These are phyloP conservation scores for Bombus waltoni DNA, from an alignment of 1,140 invertebrate species.

Conservation along the genomic window DNA sequence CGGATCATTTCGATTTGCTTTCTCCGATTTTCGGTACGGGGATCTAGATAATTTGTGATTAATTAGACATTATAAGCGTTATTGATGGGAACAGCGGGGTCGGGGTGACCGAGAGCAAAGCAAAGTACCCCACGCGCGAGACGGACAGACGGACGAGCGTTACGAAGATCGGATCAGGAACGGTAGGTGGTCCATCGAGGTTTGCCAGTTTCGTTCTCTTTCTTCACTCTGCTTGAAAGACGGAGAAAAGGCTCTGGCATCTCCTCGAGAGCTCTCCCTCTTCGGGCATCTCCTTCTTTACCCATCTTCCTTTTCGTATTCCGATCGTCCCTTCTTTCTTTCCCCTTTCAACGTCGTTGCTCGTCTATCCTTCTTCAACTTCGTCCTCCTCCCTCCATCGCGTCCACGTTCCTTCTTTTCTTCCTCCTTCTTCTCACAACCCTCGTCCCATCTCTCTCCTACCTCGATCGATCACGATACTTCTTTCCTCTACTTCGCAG, in stretches of 20 bases:
- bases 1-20: not conserved
- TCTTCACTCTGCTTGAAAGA: not conserved
- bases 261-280: conserved; percentile 41
- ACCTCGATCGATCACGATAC: conserved; percentile 26
- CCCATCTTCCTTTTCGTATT: not conserved
- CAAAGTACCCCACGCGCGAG: conserved; percentile 33
- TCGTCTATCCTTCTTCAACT: not conserved
- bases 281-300: conserved; percentile 10
- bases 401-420: not conserved
- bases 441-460: conserved; percentile 25
- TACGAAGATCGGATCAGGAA: conserved; percentile 81
- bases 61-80: conserved; percentile 82
- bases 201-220: conserved; percentile 66
- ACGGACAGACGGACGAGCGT: conserved; percentile 77
- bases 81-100: conserved; percentile 80
- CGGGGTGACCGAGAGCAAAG: conserved; percentile 53
- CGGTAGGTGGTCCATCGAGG: conserved; percentile 82
- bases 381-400: conserved; percentile 13
- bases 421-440: conserved; percentile 57
- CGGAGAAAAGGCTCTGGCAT: conserved; percentile 41
- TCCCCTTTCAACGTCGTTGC: not conserved
- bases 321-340: conserved; percentile 19
- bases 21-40: conserved; percentile 40
- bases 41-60: conserved; percentile 83
- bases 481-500: conserved; percentile 22